These are phyloP conservation scores for Tetragonisca angustula DNA, from an alignment of 2,888 invertebrate species.

Conservation along the genomic window DNA sequence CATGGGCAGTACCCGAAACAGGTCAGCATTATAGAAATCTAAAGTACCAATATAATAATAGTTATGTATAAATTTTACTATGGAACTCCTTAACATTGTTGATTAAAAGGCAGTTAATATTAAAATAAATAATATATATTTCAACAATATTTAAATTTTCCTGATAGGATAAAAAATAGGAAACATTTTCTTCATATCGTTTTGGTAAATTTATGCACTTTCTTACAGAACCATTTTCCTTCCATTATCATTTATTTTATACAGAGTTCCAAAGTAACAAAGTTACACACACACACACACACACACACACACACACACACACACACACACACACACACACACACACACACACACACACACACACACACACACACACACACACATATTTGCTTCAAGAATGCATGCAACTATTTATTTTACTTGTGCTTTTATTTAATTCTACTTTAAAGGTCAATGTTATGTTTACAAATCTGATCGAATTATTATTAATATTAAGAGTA, in stretches of 20 bases:
- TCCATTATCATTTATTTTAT: constrained; percentile 42
- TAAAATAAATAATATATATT: constrained; percentile 11
- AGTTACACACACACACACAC: constrained; percentile 25
- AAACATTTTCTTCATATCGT: constrained; percentile 45
- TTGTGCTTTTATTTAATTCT: constrained; percentile 35
- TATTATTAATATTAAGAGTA: constrained; percentile 29
- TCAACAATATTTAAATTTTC: constrained; percentile 19
- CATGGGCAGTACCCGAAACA: constrained; percentile 94
- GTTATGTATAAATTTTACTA: constrained; percentile 65
- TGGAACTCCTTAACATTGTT: constrained; percentile 67
- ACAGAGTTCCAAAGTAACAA: constrained; percentile 75
- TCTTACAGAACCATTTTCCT: constrained; percentile 10
- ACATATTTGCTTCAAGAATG: constrained; percentile 57
- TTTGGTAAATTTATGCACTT: constrained; percentile 17
- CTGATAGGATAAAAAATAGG: background rate
- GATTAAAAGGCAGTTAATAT: constrained; percentile 51
- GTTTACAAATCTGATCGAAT: constrained; percentile 9
- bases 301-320: background rate
- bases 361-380: constrained; percentile 31
- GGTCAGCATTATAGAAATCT: constrained; percentile 87
- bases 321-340: constrained; percentile 37
- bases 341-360: constrained; percentile 38
- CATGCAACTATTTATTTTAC: constrained; percentile 56
- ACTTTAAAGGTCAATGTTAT: constrained; percentile 15
- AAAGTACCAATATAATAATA: constrained; percentile 62